Evolutionary conservation across 2,113 vertebrate genomes (phyloP).

Genomic region (Scomber japonicus): DNA sequence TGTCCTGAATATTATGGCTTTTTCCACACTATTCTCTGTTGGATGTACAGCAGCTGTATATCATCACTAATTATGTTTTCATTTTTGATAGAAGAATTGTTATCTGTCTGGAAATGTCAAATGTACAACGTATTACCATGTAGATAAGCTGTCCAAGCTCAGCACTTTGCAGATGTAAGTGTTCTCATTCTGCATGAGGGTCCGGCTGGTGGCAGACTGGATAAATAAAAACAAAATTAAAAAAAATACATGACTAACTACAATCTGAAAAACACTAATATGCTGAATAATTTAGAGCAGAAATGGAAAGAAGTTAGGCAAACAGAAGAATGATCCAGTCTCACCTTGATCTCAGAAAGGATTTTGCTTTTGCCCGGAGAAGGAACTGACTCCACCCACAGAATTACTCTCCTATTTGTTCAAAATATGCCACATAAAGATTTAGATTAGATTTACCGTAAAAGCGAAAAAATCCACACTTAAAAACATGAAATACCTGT

Average conservation of each 20-base stretch:
- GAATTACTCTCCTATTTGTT: slow-evolving; percentile 42
- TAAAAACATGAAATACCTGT: no score
- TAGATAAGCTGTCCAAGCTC: slow-evolving; percentile 31
- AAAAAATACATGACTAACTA: neutral
- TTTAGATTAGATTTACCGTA: no score
- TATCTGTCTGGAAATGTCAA: neutral
- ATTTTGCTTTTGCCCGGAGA: slow-evolving; percentile 78
- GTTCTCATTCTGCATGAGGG: slow-evolving; percentile 43
- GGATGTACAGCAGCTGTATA: neutral
- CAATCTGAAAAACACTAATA: neutral
- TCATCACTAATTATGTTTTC: neutral
- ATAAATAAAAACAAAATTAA: neutral
- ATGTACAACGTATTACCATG: slow-evolving; percentile 52
- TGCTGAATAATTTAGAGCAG: neutral
- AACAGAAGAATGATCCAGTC: neutral
- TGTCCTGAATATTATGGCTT: neutral
- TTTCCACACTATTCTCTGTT: neutral
- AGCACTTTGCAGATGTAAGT: slow-evolving; percentile 45
- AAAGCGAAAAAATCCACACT: neutral
- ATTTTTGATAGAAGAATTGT: neutral
- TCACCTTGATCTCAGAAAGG: slow-evolving; percentile 73
- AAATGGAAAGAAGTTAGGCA: neutral
- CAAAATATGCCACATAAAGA: neutral
- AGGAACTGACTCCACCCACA: slow-evolving; percentile 75
- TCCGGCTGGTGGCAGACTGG: slow-evolving; percentile 29